Evolutionary conservation across 1,140 invertebrate genomes (phyloP).

Genomic region (Scaptomyza hsui): DNA sequence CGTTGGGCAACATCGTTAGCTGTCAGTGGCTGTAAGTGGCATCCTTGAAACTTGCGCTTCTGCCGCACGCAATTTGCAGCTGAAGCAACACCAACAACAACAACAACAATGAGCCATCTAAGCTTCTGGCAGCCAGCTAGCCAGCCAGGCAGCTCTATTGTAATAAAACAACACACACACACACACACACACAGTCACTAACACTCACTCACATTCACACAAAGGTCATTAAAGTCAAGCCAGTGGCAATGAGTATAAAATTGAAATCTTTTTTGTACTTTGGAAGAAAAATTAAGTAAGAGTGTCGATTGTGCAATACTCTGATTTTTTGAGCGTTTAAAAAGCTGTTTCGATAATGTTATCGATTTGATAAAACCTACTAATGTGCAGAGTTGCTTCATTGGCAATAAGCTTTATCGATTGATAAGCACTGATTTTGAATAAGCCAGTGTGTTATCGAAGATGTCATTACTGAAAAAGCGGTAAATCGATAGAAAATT

Average conservation of each 20-base stretch:
- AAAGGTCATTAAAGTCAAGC: constrained; percentile 36
- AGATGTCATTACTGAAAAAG: no score
- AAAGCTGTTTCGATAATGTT: no score
- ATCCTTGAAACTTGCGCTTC: constrained; percentile 74
- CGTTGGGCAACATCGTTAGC: constrained; percentile 73
- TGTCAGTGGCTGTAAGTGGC: constrained; percentile 70
- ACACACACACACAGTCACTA: not conserved
- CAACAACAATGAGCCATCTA: not conserved
- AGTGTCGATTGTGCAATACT: not conserved
- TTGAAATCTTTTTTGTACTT: constrained; percentile 19
- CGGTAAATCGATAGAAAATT: no score
- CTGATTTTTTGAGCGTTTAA: not conserved
- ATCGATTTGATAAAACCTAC: no score
- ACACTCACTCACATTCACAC: not conserved
- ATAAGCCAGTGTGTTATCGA: no score
- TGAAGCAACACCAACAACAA: constrained; percentile 32
- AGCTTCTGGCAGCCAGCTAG: constrained; percentile 1
- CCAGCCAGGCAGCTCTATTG: constrained; percentile 7
- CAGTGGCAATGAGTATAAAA: constrained; percentile 20
- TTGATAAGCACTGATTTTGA: no score
- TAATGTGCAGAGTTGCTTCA: no score
- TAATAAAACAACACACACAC: constrained; percentile 7
- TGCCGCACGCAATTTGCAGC: constrained; percentile 73
- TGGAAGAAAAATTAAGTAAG: not conserved
- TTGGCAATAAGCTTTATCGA: no score